Conservation (phyloP, 2,113 vertebrate genomes). For the Tetrao urogallus region DNA sequence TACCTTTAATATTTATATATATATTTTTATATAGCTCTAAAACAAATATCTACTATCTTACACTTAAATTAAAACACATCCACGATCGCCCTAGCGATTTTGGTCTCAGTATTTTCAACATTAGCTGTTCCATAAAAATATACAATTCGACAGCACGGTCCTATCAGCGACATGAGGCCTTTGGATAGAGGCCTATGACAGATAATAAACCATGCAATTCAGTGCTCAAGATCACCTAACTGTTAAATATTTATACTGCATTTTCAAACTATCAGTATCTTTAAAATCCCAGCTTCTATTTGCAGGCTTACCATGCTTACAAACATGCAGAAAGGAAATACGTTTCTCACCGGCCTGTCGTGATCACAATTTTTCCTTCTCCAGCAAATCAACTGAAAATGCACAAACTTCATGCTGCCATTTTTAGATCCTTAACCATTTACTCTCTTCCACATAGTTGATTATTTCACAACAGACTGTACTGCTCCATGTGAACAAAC, state of each 20-base stretch:
- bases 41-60: slow-evolving; percentile 74
- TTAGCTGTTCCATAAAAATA: slow-evolving; percentile 75
- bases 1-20: slow-evolving; percentile 73
- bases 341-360: slow-evolving; percentile 46
- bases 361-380: slow-evolving; percentile 9
- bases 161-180: slow-evolving; percentile 60
- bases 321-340: slow-evolving; percentile 72
- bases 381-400: slow-evolving; percentile 13
- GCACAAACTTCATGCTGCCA: slow-evolving; percentile 6
- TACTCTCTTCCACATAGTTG: slow-evolving; percentile 8
- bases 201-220: slow-evolving; percentile 69
- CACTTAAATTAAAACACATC: slow-evolving; percentile 80
- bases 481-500: background rate
- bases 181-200: slow-evolving; percentile 41
- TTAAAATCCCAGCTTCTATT: slow-evolving; percentile 44
- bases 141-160: slow-evolving; percentile 58
- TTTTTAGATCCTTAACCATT: slow-evolving; percentile 2
- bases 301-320: slow-evolving; percentile 67
- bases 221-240: slow-evolving; percentile 76
- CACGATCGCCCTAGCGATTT: slow-evolving; percentile 73
- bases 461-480: background rate
- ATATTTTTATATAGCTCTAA: slow-evolving; percentile 70
- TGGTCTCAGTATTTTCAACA: slow-evolving; percentile 78
- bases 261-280: slow-evolving; percentile 55
- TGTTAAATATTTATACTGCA: slow-evolving; percentile 71